Base-by-base conservation (phyloP, 2,797 vertebrate species). In the Pangasius macronema region DNA sequence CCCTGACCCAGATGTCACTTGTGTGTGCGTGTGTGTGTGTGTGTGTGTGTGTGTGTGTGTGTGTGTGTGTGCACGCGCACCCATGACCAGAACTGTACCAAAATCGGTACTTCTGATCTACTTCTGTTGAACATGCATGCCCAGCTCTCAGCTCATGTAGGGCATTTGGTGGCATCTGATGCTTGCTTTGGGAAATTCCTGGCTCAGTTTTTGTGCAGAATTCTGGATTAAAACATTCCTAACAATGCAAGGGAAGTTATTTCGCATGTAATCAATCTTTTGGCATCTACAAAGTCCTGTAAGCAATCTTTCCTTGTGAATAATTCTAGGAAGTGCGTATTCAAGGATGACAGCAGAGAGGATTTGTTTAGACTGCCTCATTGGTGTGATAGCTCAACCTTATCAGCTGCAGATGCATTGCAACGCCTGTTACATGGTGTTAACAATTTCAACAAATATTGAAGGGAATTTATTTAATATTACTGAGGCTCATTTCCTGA, bases 1-100 rank as follows among this genome's bases (percentile, higher is more conserved):
- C 72, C 53, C 42, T 85, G 88, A 75, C 75, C 85, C 59, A 86
- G 61, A 86, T 76, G 70, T 33, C 77, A 75, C 65, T 33, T 24
- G 20, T 59, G 49, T 83, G 24, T 27, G 5, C 6, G 55, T 22
- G 13, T 57, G 46, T 83, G n/a, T 72, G 42, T 16, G 18, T 63
- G 53, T 83, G 20, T 80, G 46, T 83, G 46, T 59, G 36, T 73
- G 33, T 27, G 18, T 59, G n/a, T n/a, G 53, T 36, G 53, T 39
- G 30, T 20, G 30, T 33, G 30, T 22, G 51, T 16, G 49, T 13
- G 27, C 27, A 27, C 79, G 8, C 3, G 5, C 10, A 39, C 2
- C 9, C 39, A 46, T 82, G 36, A 61, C 33, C 36, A 79, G 36
- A 33, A 46, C 46, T 46, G 46, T 46, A 46, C 46, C 8, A 9